Conservation (phyloP, 2,888 invertebrate species). For the Drosophila vallismaia region DNA sequence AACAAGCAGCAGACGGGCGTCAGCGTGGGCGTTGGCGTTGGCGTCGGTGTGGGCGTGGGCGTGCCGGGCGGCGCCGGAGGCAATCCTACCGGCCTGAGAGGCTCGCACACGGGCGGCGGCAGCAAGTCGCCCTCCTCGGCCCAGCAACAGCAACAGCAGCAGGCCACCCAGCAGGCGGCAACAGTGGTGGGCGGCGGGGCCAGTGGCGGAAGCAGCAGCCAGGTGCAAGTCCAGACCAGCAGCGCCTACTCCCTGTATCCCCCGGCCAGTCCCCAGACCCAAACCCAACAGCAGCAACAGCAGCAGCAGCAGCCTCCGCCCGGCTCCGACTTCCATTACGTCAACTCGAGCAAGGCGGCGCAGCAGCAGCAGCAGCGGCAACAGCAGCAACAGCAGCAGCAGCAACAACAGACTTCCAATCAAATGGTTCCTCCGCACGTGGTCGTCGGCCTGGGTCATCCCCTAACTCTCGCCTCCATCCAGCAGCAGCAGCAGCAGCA, state of each 20-base stretch:
- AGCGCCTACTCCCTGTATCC: conserved; percentile 89
- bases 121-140: conserved; percentile 78
- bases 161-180: conserved; percentile 41
- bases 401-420: conserved; percentile 84
- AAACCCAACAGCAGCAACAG: conserved; percentile 63
- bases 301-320: conserved; percentile 62
- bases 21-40: conserved; percentile 80
- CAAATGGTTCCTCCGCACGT: conserved; percentile 83
- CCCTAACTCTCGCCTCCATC: conserved; percentile 63
- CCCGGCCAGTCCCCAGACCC: conserved; percentile 84
- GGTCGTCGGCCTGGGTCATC: conserved; percentile 62
- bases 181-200: conserved; percentile 24
- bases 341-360: conserved; percentile 56
- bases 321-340: conserved; percentile 72
- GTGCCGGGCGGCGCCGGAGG: conserved; percentile 73
- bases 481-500: conserved; percentile 67
- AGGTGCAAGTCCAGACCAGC: conserved; percentile 77
- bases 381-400: conserved; percentile 66
- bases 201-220: conserved; percentile 67
- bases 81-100: conserved; percentile 39
- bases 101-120: conserved; percentile 60
- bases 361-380: conserved; percentile 66
- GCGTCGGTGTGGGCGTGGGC: conserved; percentile 27
- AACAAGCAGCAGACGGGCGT: conserved; percentile 88
- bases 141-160: conserved; percentile 52